phyloP scores from a whole-genome alignment of 2,113 vertebrate genomes.

The Mustelus asterias region DNA sequence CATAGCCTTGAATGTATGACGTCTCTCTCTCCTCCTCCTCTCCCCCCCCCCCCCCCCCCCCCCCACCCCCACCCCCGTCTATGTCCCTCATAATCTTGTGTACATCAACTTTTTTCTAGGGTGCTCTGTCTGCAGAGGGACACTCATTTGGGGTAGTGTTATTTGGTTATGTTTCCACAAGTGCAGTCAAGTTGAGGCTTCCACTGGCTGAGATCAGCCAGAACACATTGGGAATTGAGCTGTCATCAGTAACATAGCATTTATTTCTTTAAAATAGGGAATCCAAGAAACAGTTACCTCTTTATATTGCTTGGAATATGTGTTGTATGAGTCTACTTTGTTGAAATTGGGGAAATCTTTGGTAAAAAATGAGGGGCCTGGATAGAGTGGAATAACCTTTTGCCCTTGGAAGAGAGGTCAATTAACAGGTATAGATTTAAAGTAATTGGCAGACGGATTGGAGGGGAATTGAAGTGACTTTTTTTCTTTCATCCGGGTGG shows the following conservation, averaged over 20 bases:
- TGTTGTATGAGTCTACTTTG: background rate
- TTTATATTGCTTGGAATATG: background rate
- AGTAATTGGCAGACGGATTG: background rate
- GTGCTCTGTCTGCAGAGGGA: no score
- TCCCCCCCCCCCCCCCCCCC: no score
- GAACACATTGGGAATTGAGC: background rate
- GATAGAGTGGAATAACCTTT: background rate
- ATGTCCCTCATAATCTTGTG: no score
- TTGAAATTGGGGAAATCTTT: background rate
- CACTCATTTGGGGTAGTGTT: background rate
- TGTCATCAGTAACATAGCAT: background rate
- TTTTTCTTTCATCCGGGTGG: background rate
- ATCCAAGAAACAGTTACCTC: background rate
- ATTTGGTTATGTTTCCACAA: background rate
- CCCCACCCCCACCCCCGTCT: no score
- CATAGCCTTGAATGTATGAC: no score
- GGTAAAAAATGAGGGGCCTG: background rate
- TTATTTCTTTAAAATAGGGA: background rate
- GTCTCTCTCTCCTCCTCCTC: no score
- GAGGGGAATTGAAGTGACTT: background rate
- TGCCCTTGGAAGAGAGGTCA: no score
- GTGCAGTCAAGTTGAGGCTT: background rate
- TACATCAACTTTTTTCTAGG: no score
- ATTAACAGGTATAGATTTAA: background rate
- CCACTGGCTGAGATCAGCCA: background rate